Conservation (phyloP, 2,888 invertebrate genomes). For the Eilema griseolum region DNA sequence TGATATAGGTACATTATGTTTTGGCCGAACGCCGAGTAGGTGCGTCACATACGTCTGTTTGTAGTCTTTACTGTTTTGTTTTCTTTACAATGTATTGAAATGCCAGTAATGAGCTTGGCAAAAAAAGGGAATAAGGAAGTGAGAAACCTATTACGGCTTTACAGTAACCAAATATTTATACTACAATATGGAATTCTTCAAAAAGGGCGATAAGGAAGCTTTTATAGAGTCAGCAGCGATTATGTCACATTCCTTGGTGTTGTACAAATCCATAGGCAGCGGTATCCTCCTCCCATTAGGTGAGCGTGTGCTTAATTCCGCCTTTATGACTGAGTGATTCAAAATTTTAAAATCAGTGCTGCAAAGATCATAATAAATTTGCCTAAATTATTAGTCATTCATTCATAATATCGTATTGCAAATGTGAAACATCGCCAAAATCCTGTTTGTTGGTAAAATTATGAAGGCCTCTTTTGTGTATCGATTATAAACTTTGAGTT, state of each 20-base stretch:
- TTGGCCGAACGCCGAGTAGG: constrained; percentile 50
- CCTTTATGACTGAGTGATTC: too few relatives aligned
- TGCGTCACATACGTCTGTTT: constrained; percentile 36
- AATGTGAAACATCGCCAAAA: not conserved
- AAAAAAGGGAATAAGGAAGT: not conserved
- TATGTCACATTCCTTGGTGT: too few relatives aligned
- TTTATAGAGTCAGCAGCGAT: too few relatives aligned
- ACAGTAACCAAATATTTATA: not conserved
- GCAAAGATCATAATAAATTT: too few relatives aligned
- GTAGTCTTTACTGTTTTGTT: constrained; percentile 2
- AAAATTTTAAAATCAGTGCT: too few relatives aligned
- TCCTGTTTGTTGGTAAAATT: not conserved
- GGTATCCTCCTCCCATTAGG: too few relatives aligned
- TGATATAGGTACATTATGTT: constrained; percentile 38
- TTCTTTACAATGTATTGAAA: constrained; percentile 7
- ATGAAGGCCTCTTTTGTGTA: not conserved
- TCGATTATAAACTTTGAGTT: too few relatives aligned
- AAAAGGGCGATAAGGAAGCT: too few relatives aligned
- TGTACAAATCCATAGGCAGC: too few relatives aligned
- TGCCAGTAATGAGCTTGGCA: not conserved
- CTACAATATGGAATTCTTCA: too few relatives aligned
- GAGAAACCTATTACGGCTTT: not conserved
- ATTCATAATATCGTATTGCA: not conserved
- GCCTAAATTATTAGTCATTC: not conserved
- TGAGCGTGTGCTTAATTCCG: too few relatives aligned